Percentiles rank a stretch among this genome's conserved stretches.
phyloP scores from a whole-genome alignment of 2,888 invertebrate species.

The Hemistola chrysoprasaria region DNA sequence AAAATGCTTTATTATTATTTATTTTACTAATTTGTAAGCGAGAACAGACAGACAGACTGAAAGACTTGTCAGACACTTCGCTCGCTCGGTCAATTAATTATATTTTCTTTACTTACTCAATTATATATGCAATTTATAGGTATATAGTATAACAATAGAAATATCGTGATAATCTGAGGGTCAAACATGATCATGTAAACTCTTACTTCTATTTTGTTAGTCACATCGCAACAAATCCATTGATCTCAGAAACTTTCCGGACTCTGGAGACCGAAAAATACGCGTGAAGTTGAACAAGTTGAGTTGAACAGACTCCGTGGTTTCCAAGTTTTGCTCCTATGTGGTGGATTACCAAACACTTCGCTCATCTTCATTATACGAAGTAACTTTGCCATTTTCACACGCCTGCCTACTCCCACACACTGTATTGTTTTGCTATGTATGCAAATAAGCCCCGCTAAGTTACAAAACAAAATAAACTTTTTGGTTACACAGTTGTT shows the following conservation, averaged over 20 bases:
- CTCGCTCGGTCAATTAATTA: no score
- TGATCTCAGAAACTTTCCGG: conserved; percentile 7
- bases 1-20: no score
- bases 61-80: no score
- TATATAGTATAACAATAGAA: no score
- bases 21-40: no score
- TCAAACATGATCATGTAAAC: no score
- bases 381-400: conserved; percentile 64
- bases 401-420: conserved; percentile 55
- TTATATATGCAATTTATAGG: no score
- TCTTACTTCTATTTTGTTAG: no score
- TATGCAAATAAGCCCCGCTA: conserved; percentile 70
- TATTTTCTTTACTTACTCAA: no score
- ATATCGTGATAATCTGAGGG: no score
- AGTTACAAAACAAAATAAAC: conserved; percentile 70
- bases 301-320: conserved; percentile 36
- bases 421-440: conserved; percentile 56
- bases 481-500: conserved; percentile 55
- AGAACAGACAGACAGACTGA: no score
- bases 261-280: conserved; percentile 34
- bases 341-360: conserved; percentile 67
- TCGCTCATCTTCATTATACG: conserved; percentile 76
- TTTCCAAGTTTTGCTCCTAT: conserved; percentile 61
- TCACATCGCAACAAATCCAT: not conserved
- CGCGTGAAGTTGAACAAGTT: conserved; percentile 42